Base-by-base conservation (phyloP, 2,888 invertebrate genomes). In the Eretmocerus hayati region DNA sequence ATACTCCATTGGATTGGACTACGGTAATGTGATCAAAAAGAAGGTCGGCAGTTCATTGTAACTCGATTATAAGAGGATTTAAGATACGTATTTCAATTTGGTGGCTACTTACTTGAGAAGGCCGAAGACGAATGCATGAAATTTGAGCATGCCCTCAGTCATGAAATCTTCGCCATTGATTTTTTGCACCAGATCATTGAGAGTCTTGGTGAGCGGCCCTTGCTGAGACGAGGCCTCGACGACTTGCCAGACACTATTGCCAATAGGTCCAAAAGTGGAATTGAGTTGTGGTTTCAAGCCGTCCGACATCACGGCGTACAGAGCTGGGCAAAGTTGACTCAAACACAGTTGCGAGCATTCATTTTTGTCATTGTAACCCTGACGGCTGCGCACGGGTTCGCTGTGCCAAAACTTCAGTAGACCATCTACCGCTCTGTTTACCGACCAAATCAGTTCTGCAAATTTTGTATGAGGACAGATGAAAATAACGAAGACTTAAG, bases 191-290 rank as follows among this genome's bases (percentile, higher is more conserved):
- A 91, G 75, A 63, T 90, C 90, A 64, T 89, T 85, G 15, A 91
- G 75, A 4, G 88, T 85, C 69, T 88, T 84, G 6, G 90, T 88
- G 53, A 90, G 81, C 11, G 88, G 87, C 76, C 84, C 91, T 76
- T 87, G 85, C 69, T 90, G 87, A 13, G 90, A 85, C 8, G 90
- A 87, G 30, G 88, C 86, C 72, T 91, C 90, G 5, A 90, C 85
- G 57, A 92, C 86, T 74, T 87, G 86, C 91, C 91, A 92, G 42
- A 90, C 88, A 6, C 88, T 87, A 66, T 91, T 89, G 58, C 84
- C 81, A 43, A 90, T 86, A 16, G 86, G 84, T 35, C 91, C 91
- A 65, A 91, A 91, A 32, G 90, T 83, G 5, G 90, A 89, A 65
- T 87, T 84, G 44, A 90, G 77, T 57, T 79, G 82, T 30, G 87